Evolutionary conservation across 2,797 vertebrate genomes (phyloP).

Genomic region (Acanthopagrus latus): DNA sequence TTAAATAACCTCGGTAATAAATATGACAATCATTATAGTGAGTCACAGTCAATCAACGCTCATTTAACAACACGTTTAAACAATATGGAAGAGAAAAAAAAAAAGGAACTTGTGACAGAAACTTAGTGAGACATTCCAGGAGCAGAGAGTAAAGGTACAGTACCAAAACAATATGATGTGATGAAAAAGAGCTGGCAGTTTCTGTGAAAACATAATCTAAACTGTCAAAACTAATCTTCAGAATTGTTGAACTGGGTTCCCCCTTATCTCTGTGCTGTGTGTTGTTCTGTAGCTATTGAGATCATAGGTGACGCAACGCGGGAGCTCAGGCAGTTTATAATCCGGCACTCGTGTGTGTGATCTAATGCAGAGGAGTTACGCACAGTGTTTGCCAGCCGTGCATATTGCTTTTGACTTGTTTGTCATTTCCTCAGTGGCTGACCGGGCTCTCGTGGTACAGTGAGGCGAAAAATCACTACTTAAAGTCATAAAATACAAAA

Average conservation of each 20-base stretch:
- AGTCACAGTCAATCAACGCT: too few relatives aligned
- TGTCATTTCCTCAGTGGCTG: conserved; percentile 11
- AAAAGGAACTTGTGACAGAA: background rate
- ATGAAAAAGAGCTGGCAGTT: conserved; percentile 7
- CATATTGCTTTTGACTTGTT: conserved; percentile 15
- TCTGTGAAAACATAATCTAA: conserved; percentile 3
- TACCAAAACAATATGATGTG: background rate
- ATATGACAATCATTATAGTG: too few relatives aligned
- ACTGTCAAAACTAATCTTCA: conserved; percentile 27
- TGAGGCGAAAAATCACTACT: background rate
- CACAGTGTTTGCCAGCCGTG: background rate
- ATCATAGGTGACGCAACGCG: background rate
- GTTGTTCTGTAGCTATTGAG: background rate
- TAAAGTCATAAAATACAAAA: background rate
- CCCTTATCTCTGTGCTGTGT: conserved; percentile 3
- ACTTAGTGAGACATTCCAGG: background rate
- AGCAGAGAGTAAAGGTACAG: background rate
- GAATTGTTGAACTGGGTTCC: background rate
- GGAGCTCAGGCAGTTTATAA: background rate
- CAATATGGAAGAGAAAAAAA: background rate
- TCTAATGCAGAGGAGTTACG: background rate
- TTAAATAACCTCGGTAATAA: too few relatives aligned
- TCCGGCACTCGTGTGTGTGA: background rate
- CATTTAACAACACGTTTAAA: background rate
- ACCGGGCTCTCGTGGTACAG: conserved; percentile 3